A percentile compares a stretch with the other conserved stretches of the same genome.
phyloP scores from a whole-genome alignment of 2,113 vertebrate genomes.

The Nycticorax nycticorax region DNA sequence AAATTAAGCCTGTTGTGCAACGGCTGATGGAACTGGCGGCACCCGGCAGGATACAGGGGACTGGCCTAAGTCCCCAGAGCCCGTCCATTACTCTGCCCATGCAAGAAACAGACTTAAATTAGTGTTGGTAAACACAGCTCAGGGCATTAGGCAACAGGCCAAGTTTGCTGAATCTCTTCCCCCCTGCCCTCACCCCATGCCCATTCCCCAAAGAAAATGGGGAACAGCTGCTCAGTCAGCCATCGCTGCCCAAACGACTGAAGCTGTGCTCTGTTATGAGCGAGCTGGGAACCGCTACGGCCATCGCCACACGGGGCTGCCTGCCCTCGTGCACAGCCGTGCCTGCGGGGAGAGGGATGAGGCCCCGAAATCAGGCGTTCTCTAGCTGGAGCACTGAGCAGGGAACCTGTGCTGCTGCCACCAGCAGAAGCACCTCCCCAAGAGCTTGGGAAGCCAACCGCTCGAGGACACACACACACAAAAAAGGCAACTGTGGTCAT shows the following conservation, averaged over 20 bases:
- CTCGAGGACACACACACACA: neutral
- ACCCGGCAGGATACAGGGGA: neutral
- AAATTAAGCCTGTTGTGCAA: neutral
- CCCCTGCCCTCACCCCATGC: neutral
- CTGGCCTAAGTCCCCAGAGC: fast-evolving
- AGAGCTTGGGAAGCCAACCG: neutral
- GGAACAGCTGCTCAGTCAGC: neutral
- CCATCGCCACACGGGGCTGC: fast-evolving
- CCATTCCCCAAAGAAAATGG: neutral
- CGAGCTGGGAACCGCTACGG: neutral
- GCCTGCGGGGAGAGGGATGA: fast-evolving
- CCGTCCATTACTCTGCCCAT: neutral
- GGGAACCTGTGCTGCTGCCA: neutral
- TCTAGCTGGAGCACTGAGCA: fast-evolving
- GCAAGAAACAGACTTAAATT: neutral
- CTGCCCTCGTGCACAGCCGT: fast-evolving
- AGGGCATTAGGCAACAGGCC: neutral
- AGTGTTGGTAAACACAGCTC: neutral
- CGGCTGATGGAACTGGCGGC: neutral
- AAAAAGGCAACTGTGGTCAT: neutral
- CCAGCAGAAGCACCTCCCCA: neutral
- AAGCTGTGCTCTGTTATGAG: neutral
- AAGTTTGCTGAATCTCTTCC: neutral
- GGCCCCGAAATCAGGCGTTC: neutral
- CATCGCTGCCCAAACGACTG: neutral